Evolutionary conservation across 2,113 vertebrate species (phyloP).

Genomic region (Mionectes macconnelli): DNA sequence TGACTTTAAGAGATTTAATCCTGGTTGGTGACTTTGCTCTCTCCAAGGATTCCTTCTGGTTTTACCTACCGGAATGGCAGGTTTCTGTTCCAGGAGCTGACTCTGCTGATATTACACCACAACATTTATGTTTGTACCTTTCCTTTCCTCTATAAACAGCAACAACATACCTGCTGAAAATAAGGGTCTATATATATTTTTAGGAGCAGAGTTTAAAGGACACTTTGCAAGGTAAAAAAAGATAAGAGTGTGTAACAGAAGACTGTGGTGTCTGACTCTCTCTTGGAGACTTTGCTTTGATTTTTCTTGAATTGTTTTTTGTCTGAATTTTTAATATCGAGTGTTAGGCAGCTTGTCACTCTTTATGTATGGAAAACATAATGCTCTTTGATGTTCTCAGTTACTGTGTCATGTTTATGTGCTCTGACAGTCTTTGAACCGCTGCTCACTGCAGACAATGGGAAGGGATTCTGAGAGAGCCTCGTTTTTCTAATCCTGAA

Average conservation of each 20-base stretch:
- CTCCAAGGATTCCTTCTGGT: not conserved
- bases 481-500: not conserved
- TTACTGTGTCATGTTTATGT: slow-evolving; percentile 64
- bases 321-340: slow-evolving; percentile 54
- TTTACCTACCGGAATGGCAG: not conserved
- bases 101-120: not conserved
- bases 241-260: not conserved
- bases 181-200: not conserved
- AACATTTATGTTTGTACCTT: not conserved
- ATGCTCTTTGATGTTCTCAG: slow-evolving; percentile 64
- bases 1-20: not conserved
- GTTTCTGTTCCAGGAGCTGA: not conserved
- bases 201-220: slow-evolving; percentile 31
- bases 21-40: not conserved
- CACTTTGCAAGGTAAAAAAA: slow-evolving; percentile 39
- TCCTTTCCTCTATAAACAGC: not conserved
- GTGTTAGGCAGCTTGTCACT: slow-evolving; percentile 52
- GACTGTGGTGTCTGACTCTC: not conserved
- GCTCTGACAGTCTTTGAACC: slow-evolving; percentile 60
- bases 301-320: slow-evolving; percentile 53
- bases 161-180: not conserved
- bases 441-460: slow-evolving; percentile 13
- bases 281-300: slow-evolving; percentile 42
- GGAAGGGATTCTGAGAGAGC: not conserved
- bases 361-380: slow-evolving; percentile 59